Conservation (phyloP, 2,113 vertebrate genomes). For the Oxyura jamaicensis region DNA sequence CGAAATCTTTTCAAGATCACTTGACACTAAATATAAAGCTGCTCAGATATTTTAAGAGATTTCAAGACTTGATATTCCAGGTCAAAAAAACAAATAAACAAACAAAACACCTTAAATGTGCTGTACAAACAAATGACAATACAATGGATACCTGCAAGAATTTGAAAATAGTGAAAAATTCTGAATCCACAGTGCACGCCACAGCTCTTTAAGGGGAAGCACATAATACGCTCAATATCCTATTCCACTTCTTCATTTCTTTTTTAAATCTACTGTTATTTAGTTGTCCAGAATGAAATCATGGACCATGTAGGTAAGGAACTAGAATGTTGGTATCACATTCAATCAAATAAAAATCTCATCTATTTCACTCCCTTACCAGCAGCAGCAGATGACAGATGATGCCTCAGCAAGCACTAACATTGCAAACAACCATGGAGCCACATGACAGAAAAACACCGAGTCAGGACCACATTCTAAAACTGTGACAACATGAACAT, state of each 20-base stretch:
- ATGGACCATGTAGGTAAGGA: not conserved
- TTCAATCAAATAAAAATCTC: not conserved
- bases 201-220: not conserved
- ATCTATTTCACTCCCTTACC: not conserved
- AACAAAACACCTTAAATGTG: not conserved
- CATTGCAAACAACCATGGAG: fast-evolving
- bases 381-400: not conserved
- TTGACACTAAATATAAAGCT: not conserved
- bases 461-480: not conserved
- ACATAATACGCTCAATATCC: not conserved
- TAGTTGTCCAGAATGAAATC: not conserved
- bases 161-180: not conserved
- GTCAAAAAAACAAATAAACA: not conserved
- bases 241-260: not conserved
- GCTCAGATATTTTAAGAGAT: not conserved
- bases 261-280: not conserved
- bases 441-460: not conserved
- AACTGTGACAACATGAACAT: not conserved
- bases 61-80: not conserved
- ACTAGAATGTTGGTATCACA: fast-evolving
- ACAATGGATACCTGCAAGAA: not conserved
- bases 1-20: not conserved
- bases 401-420: not conserved
- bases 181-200: not conserved
- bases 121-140: not conserved